Evolutionary conservation across 2,113 vertebrate species (phyloP), one percentile per base, ranked within the genome.

Genomic region (Oophaga pumilio): DNA sequence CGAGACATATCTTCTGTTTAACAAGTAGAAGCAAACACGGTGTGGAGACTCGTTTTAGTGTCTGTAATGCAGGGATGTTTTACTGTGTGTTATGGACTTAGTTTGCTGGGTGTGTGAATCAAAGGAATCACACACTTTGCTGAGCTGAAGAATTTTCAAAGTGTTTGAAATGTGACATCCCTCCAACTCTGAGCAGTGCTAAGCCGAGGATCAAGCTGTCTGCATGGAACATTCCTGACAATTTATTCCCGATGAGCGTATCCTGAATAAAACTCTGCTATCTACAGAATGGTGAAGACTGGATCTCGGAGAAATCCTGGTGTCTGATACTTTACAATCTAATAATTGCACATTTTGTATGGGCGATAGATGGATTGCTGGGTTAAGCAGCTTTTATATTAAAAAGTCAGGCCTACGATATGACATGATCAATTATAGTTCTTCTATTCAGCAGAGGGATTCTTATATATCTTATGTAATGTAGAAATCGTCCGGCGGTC

Each of bases 151-250:
- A 28, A 71, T 73, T 50, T 84, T n/a, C 26, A 53, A 57, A n/a
- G 68, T 74, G 66, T 74, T 57, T 85, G 68, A 85, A 71, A 74
- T 28, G 68, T 24, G 52, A 68, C 66, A 69, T 85, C 66, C 53
- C 83, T 85, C 52, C 53, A 59, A 53, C 68, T 28, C 68, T 59
- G 64, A 84, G 49, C 24, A 43, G 17, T 14, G 68, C 24, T 85
- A 85, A 74, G 83, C 83, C n/a, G 49, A 60, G 68, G 68, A 85
- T 85, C 83, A 74, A 77, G 56, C 57, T 11, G 66, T 71, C 64
- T 76, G 57, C 56, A 24, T 15, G 28, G 33, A 76, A 49, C 62
- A 64, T 60, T 76, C 71, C 73, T 77, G 33, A 76, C 84, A 77
- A 76, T 77, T 64, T 85, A 85, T 77, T 64, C 57, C 33, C 28